These are phyloP conservation scores for Alviniconcha strummeri DNA, from an alignment of 2,888 invertebrate species.

Conservation along the genomic window DNA sequence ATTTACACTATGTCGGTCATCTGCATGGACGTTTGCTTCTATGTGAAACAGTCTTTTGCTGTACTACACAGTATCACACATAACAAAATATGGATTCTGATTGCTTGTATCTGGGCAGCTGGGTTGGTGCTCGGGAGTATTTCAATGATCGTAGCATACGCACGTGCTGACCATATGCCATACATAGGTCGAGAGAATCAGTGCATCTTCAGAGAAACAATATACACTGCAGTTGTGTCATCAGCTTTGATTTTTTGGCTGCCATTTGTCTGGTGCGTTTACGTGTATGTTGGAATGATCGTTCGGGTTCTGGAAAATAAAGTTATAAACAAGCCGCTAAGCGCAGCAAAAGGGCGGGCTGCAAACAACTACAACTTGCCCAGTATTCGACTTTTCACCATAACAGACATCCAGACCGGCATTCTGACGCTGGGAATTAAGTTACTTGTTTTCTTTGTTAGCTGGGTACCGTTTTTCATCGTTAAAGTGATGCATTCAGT, in stretches of 20 bases:
- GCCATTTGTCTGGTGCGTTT: neutral
- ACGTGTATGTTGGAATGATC: neutral
- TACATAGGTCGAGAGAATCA: neutral
- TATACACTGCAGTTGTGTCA: neutral
- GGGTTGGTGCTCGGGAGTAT: neutral
- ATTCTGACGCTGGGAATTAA: conserved; percentile 8
- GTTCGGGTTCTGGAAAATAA: neutral
- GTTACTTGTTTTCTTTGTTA: conserved; percentile 11
- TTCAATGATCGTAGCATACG: neutral
- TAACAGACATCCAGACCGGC: conserved; percentile 1
- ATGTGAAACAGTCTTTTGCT: conserved; percentile 1
- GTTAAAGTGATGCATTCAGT: neutral
- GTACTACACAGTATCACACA: neutral
- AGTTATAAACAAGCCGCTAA: neutral
- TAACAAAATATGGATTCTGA: neutral
- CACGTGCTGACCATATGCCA: neutral
- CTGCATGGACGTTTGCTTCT: conserved; percentile 27
- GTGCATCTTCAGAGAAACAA: conserved; percentile 14
- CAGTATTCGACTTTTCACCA: neutral
- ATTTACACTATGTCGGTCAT: conserved; percentile 24
- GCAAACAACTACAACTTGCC: neutral
- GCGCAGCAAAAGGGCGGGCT: no score
- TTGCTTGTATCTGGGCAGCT: neutral
- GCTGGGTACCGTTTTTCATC: conserved; percentile 26
- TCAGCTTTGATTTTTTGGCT: neutral